A percentile compares a stretch with the other conserved stretches of the same genome.
Evolutionary conservation across 1,140 invertebrate genomes (phyloP).

Genomic region (Zaprionus ghesquierei): DNA sequence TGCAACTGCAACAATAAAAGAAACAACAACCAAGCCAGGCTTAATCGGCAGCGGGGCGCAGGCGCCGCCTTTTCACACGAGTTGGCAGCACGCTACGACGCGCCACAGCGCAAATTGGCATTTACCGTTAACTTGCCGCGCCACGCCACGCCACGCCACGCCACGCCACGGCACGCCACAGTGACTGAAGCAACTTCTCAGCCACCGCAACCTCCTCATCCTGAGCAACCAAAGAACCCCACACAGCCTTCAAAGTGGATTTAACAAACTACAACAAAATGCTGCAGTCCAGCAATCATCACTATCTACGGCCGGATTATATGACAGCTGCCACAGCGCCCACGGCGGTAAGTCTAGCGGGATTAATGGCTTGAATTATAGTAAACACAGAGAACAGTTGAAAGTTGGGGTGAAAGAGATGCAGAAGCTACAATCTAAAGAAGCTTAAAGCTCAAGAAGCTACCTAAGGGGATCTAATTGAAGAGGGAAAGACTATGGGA

Average conservation of each 20-base stretch:
- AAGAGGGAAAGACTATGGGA: too few relatives aligned
- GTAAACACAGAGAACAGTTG: too few relatives aligned
- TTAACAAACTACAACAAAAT: constrained; percentile 85
- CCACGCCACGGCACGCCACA: too few relatives aligned
- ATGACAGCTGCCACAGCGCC: constrained; percentile 91
- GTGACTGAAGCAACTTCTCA: constrained; percentile 9
- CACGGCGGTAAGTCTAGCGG: constrained; percentile 89
- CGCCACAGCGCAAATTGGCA: constrained; percentile 41
- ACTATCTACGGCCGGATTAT: constrained; percentile 96
- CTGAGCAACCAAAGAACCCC: constrained; percentile 56
- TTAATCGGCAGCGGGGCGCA: constrained; percentile 59
- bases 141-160: constrained; percentile 20
- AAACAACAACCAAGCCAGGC: constrained; percentile 38
- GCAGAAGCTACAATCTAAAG: too few relatives aligned
- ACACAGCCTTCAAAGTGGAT: constrained; percentile 82
- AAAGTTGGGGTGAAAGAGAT: too few relatives aligned
- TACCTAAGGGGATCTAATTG: too few relatives aligned
- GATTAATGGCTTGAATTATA: too few relatives aligned
- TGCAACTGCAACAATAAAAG: constrained; percentile 15
- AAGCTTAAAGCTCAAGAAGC: too few relatives aligned
- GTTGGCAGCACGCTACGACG: constrained; percentile 62
- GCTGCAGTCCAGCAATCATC: constrained; percentile 91
- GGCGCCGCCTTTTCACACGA: constrained; percentile 73
- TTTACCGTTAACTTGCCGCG: constrained; percentile 43
- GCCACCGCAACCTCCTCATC: neutral